Evolutionary conservation across 1,140 invertebrate species (phyloP), one percentile per base, ranked within the genome.

Genomic region (Alviniconcha marisindica): DNA sequence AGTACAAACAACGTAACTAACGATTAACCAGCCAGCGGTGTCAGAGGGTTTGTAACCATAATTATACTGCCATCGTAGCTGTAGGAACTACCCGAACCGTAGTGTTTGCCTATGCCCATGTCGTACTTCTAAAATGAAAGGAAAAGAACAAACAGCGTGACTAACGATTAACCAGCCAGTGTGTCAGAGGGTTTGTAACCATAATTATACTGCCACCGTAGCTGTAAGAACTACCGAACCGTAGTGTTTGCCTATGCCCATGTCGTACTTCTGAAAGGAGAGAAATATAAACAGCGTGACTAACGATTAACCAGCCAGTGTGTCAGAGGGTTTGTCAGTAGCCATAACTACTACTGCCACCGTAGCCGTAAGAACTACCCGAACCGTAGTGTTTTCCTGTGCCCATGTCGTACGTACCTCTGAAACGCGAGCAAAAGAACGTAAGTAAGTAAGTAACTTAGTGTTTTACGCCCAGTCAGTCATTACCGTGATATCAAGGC

Each of bases 241-340:
- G 73, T 87, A 87, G 77, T 82, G 88, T 84, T 78, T 88, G 0
- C 87, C 82, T 73, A 82, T 85, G 56, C 85, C 85, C 84, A 86
- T 83, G 38, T 85, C 85, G 83, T 87, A 86, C 42, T 80, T 38
- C 85, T 86, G 83, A 10, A 78, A 77, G 12, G 74, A 51, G 42
- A 79, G 31, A 76, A 21, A 60, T 36, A 56, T 40, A 66, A 12
- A 60, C 0, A 76, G n/a, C n/a, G n/a, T n/a, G n/a, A n/a, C n/a
- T n/a, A n/a, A n/a, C n/a, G n/a, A n/a, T n/a, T n/a, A n/a, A n/a
- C n/a, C n/a, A n/a, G n/a, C n/a, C n/a, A n/a, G 89, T 54, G 10
- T n/a, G n/a, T n/a, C n/a, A n/a, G 79, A 54, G 21, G 86, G 84
- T 40, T 84, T 86, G 79, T n/a, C n/a, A n/a, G n/a, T 87, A 87